Evolutionary conservation across 2,797 vertebrate species (phyloP), one percentile per base, ranked within the genome.

Genomic region (Lepilemur septentrionalis): DNA sequence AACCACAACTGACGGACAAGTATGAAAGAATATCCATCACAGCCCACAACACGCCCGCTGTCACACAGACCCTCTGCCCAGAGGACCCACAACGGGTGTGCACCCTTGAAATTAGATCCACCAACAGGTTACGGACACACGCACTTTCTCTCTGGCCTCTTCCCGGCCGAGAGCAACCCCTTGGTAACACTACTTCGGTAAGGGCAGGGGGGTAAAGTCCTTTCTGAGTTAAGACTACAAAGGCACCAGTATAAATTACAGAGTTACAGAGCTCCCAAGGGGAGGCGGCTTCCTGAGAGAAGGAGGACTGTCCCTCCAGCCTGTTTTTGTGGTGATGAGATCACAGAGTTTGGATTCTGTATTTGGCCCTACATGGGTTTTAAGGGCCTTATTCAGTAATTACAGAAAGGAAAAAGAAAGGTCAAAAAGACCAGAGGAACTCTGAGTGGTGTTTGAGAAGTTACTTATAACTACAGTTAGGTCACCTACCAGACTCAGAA

Each of bases 261-360:
- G 76, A 43, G 85, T 23, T 13, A 18, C 59, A 28, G 88, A 89
- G 57, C 59, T 84, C 86, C 82, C 83, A 61, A 63, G 25, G 69
- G 91, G 38, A 95, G 84, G 61, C 5, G 9, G 79, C 83, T 93
- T 96, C 89, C 96, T 87, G 83, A 5, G 2, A 96, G 52, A 32
- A 89, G 76, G 23, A 87, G 70, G 81, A 32, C 41, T 15, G 70
- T 94, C 89, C 78, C 84, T 88, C 43, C 46, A 89, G 97, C 32
- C 91, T 95, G 97, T 92, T 73, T 97, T 91, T 96, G 96, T 94
- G 97, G 98, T 69, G 73, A 85, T 86, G 61, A 61, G 78, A 97
- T 98, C 97, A 97, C 96, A 97, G 87, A 86, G 95, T 70, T 75
- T 46, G 57, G 73, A 91, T 85, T 94, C 97, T 94, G 93, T 48